These are phyloP conservation scores for Crocidura indochinensis DNA, from an alignment of 2,797 vertebrate genomes.

Conservation along the genomic window DNA sequence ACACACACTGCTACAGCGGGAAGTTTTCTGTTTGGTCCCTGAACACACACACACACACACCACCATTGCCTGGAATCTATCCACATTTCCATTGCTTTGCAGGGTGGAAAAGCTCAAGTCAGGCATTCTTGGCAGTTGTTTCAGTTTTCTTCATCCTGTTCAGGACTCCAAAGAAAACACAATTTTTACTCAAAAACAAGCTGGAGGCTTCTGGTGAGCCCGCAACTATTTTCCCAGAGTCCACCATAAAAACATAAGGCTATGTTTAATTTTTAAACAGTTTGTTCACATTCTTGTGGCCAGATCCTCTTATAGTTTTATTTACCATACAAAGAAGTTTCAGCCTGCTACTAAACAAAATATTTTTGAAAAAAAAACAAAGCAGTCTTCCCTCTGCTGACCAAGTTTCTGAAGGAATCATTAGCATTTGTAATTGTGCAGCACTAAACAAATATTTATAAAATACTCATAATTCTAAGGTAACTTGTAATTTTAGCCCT, in stretches of 20 bases:
- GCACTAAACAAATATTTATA: slow-evolving; percentile 62
- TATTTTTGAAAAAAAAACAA: slow-evolving; percentile 41
- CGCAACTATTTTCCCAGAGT: slow-evolving; percentile 69
- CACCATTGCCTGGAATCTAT: background rate
- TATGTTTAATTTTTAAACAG: slow-evolving; percentile 53
- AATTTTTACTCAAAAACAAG: slow-evolving; percentile 75
- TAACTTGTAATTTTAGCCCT: background rate
- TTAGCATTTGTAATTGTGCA: background rate
- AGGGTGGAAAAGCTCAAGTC: background rate
- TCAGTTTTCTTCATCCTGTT: slow-evolving; percentile 66
- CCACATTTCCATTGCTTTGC: background rate
- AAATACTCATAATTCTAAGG: slow-evolving; percentile 34
- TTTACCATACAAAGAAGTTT: background rate
- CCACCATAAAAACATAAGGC: slow-evolving; percentile 67
- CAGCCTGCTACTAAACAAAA: slow-evolving; percentile 55
- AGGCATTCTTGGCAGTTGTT: slow-evolving; percentile 22
- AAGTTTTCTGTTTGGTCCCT: background rate
- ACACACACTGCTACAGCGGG: no score
- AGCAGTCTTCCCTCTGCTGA: slow-evolving; percentile 38
- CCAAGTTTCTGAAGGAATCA: background rate
- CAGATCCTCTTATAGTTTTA: slow-evolving; percentile 16
- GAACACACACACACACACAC: no score
- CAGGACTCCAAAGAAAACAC: slow-evolving; percentile 69
- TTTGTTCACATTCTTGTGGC: slow-evolving; percentile 37
- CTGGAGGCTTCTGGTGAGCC: slow-evolving; percentile 58